Base-by-base conservation (phyloP, 1,140 invertebrate species). In the Lucilia sericata region DNA sequence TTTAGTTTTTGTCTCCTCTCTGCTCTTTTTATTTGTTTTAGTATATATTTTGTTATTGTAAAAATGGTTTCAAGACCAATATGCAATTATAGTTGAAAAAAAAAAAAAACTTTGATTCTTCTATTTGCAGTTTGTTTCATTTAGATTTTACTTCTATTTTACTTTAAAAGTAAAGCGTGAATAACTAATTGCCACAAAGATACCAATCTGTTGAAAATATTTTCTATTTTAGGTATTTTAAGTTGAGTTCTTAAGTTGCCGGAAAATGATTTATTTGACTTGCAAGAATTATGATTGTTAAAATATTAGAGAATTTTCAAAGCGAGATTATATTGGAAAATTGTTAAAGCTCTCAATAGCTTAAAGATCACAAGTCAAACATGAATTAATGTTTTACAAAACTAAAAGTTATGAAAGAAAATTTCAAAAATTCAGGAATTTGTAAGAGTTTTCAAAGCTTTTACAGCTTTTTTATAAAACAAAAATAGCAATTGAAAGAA, bases 111-210 rank as follows among this genome's bases (percentile, higher is more conserved):
- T n/a, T 60, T 70, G 7, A 19, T 70, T 70, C 60, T 5, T 70
- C 5, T 12, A 12, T 21, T 70, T 70, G 65, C 65, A 21, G 10
- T 70, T 19, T 70, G 21, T 70, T 82, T 55, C 7, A 10, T 8
- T 42, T 7, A 8, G 42, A 42, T 42, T 42, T 42, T 42, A 10
- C 10, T 82, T n/a, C 14, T 82, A 7, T 30, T 30, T 82, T 21
- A 13, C 81, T 82, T 9, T n/a, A 42, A 78, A 36, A 51, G 85
- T 85, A 87, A 87, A 90, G 88, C 88, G 87, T 88, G 88, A 90
- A 90, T 90, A 90, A 90, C 88, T 90, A 90, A 90, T 90, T 90
- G 87, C 88, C 85, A 84, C 60, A 78, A 42, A 78, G 47, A 49
- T 70, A 70, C n/a, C 65, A 70, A 70, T 70, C 65, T 70, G 2